Base-by-base conservation (phyloP, 2,888 invertebrate species). In the Drosophila mettleri region DNA sequence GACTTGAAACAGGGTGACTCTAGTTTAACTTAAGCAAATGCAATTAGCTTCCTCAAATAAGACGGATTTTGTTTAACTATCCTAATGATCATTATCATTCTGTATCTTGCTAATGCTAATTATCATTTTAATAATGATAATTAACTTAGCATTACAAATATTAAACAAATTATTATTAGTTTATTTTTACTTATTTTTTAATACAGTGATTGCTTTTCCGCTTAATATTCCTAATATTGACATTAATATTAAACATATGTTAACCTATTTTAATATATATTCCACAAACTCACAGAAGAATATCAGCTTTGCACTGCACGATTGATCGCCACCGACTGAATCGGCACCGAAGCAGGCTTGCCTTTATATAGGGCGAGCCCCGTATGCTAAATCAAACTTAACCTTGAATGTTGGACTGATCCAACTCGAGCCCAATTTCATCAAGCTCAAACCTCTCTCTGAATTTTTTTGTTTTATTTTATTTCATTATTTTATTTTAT, bases 1-100 rank as follows among this genome's bases (percentile, higher is more conserved):
- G 0, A 3, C 10, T 9, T 22, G 0, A 1, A 1, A 68, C 74
- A 72, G 74, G 72, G 69, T 74, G 73, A 24, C 10, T 18, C 16
- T 0, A 9, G 22, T 34, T 18, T 0, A 2, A 2, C 41, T 39
- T n/a, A 34, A 29, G 39, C 16, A 12, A 3, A 8, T 27, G 12
- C 31, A 31, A 31, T n/a, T n/a, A n/a, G n/a, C n/a, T n/a, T n/a
- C n/a, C n/a, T n/a, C n/a, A n/a, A n/a, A n/a, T n/a, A n/a, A n/a
- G n/a, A n/a, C n/a, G n/a, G n/a, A n/a, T n/a, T n/a, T n/a, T n/a
- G n/a, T n/a, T n/a, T n/a, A n/a, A n/a, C n/a, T n/a, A n/a, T n/a
- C 24, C 8, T 29, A 29, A 29, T 29, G 29, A 29, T 29, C 8
- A 29, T 7, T 24, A 24, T 24, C 24, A 7, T 34, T 6, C 10